phyloP scores from a whole-genome alignment of 2,113 vertebrate species.

The Bombycilla garrulus region DNA sequence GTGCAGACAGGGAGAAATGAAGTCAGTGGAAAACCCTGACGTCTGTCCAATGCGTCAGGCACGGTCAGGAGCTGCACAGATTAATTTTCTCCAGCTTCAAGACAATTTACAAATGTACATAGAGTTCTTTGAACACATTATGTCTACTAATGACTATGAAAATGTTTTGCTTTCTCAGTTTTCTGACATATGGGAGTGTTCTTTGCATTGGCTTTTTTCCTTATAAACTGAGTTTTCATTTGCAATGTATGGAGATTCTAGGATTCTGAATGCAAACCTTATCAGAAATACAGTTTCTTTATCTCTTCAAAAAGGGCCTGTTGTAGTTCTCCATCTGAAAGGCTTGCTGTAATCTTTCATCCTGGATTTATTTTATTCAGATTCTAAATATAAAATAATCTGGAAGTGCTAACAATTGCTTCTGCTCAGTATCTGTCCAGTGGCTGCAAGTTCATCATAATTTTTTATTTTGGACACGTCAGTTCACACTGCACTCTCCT shows the following conservation, averaged over 20 bases:
- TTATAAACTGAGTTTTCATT: not conserved
- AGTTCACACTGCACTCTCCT: not conserved
- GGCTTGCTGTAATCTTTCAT: not conserved
- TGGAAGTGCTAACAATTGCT: not conserved
- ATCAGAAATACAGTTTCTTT: conserved; percentile 7
- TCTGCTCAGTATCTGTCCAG: not conserved
- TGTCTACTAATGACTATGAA: not conserved
- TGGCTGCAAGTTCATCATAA: not conserved
- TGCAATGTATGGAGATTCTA: not conserved
- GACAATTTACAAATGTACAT: not conserved
- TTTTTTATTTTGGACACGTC: not conserved
- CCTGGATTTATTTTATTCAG: conserved; percentile 8
- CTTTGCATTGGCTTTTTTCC: not conserved
- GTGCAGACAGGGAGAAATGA: not conserved
- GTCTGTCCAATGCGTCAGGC: not conserved
- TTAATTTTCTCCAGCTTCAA: not conserved
- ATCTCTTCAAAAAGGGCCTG: not conserved
- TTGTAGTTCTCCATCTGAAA: not conserved
- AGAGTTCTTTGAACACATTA: not conserved
- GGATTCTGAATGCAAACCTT: not conserved
- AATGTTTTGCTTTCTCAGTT: not conserved
- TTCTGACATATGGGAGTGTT: not conserved
- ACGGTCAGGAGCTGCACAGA: not conserved
- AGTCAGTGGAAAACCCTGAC: not conserved
- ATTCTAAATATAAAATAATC: conserved; percentile 37